Percentiles rank a stretch among this genome's conserved stretches.
Evolutionary conservation across 23 tunicate species (phyloP).

Genomic region (Oikopleura vanhoeffeni): DNA sequence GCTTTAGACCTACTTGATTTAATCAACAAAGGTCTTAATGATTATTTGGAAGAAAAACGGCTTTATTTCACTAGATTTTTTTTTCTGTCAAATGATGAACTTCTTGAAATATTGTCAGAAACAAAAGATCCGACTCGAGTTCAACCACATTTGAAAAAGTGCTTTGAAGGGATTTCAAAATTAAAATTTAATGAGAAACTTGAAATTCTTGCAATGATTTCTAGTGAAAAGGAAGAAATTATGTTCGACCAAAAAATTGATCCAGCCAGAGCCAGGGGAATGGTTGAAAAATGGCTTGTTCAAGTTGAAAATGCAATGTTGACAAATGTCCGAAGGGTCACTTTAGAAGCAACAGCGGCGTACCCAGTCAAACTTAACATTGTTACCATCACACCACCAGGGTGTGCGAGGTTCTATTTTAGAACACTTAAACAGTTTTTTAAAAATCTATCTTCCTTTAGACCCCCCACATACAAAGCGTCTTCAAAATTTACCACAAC

Average conservation of each 20-base stretch:
- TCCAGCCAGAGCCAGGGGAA: slow-evolving; percentile 87
- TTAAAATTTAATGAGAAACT: slow-evolving; percentile 61
- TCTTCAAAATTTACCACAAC: too few relatives aligned
- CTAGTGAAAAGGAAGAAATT: slow-evolving; percentile 55
- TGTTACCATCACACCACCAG: too few relatives aligned
- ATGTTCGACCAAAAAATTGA: slow-evolving; percentile 37
- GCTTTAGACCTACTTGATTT: slow-evolving; percentile 55
- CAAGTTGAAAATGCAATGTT: slow-evolving; percentile 76
- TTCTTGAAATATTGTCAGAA: slow-evolving; percentile 79
- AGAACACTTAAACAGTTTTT: too few relatives aligned
- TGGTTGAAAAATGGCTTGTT: slow-evolving; percentile 90
- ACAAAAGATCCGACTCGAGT: slow-evolving; percentile 94
- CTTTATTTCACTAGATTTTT: slow-evolving; percentile 73
- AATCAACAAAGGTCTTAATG: slow-evolving; percentile 79
- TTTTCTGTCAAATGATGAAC: slow-evolving; percentile 78
- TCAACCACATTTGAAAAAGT: slow-evolving; percentile 87
- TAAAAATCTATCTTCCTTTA: too few relatives aligned
- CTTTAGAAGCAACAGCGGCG: slow-evolving; percentile 35
- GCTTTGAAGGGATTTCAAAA: slow-evolving; percentile 83
- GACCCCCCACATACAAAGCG: too few relatives aligned
- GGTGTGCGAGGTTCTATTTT: too few relatives aligned
- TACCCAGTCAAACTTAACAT: too few relatives aligned
- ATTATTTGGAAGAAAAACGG: slow-evolving; percentile 69
- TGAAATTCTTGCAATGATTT: slow-evolving; percentile 75
- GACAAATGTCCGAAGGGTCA: slow-evolving; percentile 40